Conservation (phyloP, 2,888 invertebrate genomes). For the Drosophila fungiperda region DNA sequence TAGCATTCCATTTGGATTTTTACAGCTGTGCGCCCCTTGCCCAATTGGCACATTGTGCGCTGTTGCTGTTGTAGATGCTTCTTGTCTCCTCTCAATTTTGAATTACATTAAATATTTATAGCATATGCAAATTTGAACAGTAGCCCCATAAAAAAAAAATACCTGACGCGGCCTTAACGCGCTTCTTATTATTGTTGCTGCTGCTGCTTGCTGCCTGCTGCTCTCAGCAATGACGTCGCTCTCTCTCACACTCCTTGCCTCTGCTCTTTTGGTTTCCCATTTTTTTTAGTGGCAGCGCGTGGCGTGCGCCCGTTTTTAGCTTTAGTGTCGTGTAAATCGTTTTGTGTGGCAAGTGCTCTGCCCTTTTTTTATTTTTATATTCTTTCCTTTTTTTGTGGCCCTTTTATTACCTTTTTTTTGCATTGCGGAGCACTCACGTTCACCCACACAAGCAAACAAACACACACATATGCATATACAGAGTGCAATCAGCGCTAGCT, state of each 20-base stretch:
- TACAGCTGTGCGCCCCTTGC: constrained; percentile 45
- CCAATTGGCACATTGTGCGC: constrained; percentile 66
- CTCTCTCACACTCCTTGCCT: constrained; percentile 24
- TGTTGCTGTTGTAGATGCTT: constrained; percentile 33
- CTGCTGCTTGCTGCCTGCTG: constrained; percentile 14
- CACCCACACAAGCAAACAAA: constrained; percentile 20
- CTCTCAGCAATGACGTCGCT: constrained; percentile 57
- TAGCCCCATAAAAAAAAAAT: constrained; percentile 68
- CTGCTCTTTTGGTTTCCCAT: constrained; percentile 8
- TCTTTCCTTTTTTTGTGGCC: constrained; percentile 34
- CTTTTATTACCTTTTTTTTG: constrained; percentile 49
- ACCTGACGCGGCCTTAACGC: constrained; percentile 62
- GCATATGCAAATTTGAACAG: constrained; percentile 80
- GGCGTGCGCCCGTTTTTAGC: constrained; percentile 60
- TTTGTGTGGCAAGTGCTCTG: constrained; percentile 72
- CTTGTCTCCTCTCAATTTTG: constrained; percentile 67
- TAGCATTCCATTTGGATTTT: constrained; percentile 55
- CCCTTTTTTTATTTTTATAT: constrained; percentile 44
- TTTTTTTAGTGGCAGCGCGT: constrained; percentile 34
- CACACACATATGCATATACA: constrained; percentile 12
- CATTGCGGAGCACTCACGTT: constrained; percentile 46
- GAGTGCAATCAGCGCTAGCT: constrained; percentile 50
- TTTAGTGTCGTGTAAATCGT: constrained; percentile 79
- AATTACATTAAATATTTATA: constrained; percentile 81
- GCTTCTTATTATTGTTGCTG: constrained; percentile 51